phyloP scores from a whole-genome alignment of 2,888 invertebrate species.

The Erebia epiphron region DNA sequence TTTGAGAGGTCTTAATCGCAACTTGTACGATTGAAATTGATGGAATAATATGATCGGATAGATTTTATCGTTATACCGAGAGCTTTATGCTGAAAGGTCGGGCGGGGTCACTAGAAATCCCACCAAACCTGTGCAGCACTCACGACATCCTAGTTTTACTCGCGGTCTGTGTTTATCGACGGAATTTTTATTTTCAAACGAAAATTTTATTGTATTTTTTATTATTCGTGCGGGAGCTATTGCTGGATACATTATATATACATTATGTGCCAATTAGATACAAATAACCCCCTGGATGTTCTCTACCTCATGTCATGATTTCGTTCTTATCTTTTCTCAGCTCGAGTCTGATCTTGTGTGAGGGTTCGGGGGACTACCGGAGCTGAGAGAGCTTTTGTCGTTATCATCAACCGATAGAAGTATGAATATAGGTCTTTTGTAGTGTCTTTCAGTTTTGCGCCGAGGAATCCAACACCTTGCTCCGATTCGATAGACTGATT shows the following conservation, averaged over 20 bases:
- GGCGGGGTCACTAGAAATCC: slow-evolving; percentile 25
- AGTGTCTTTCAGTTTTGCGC: too few species aligned
- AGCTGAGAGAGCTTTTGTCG: too few species aligned
- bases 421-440: too few species aligned
- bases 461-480: too few species aligned
- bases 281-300: too few species aligned
- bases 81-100: slow-evolving; percentile 21
- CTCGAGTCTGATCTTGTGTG: too few species aligned
- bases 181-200: slow-evolving; percentile 14
- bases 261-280: too few species aligned
- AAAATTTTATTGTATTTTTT: slow-evolving; percentile 5
- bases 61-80: slow-evolving; percentile 16
- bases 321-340: too few species aligned
- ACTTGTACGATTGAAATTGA: neutral
- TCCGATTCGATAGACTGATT: too few species aligned
- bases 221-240: neutral
- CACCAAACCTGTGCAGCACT: slow-evolving; percentile 17
- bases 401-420: too few species aligned
- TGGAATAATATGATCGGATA: slow-evolving; percentile 14
- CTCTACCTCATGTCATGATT: too few species aligned
- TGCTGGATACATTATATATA: neutral
- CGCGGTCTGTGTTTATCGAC: slow-evolving; percentile 12
- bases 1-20: neutral
- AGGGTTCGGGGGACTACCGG: too few species aligned
- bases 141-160: slow-evolving; percentile 16